phyloP scores from a whole-genome alignment of 2,888 invertebrate genomes.

The Incurvaria masculella region DNA sequence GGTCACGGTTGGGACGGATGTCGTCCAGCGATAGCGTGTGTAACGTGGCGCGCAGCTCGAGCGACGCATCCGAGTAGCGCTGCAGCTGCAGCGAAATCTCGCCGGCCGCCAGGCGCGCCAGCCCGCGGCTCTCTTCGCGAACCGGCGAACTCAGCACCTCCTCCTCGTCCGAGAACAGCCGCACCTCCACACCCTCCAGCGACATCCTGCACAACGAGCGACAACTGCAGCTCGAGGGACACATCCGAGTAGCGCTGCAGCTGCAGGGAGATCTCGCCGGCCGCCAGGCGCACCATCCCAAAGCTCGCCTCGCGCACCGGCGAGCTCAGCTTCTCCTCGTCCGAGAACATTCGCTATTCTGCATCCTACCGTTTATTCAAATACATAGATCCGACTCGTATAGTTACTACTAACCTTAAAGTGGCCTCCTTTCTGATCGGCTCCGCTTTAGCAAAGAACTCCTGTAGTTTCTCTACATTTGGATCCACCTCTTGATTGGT shows the following conservation, averaged over 20 bases:
- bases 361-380: no score
- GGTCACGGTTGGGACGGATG: constrained; percentile 63
- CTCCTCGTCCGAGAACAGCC: constrained; percentile 70
- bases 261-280: constrained; percentile 63
- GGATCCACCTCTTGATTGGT: constrained; percentile 40
- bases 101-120: constrained; percentile 66
- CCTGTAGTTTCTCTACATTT: constrained; percentile 66
- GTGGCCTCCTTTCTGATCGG: constrained; percentile 60
- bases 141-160: constrained; percentile 74
- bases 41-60: constrained; percentile 67
- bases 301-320: constrained; percentile 70
- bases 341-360: constrained; percentile 66
- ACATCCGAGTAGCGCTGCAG: constrained; percentile 66
- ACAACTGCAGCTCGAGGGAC: constrained; percentile 60
- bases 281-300: constrained; percentile 65
- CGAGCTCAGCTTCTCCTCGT: constrained; percentile 72
- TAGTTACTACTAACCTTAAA: constrained; percentile 41
- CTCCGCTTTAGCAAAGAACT: constrained; percentile 68
- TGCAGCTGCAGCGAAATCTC: constrained; percentile 63
- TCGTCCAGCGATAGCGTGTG: constrained; percentile 69
- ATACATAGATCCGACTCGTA: no score
- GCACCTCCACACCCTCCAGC: constrained; percentile 67
- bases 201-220: constrained; percentile 43
- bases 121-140: constrained; percentile 65
- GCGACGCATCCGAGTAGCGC: constrained; percentile 64